Evolutionary conservation across 2,888 invertebrate genomes (phyloP), one percentile per base, ranked within the genome.

Genomic region (Liopterus haemorrhoidalis): DNA sequence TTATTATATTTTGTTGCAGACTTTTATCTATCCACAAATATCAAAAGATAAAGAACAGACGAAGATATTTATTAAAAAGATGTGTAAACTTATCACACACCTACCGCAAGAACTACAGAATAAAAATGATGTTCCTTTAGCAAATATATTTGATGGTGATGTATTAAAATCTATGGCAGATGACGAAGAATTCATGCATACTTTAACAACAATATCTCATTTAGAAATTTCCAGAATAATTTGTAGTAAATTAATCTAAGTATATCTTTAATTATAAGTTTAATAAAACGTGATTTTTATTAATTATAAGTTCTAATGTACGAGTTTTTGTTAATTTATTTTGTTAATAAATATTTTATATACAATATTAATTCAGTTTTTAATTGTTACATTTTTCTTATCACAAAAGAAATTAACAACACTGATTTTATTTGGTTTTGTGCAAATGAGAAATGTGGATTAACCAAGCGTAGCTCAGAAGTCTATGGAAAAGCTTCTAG

Each of bases 171-270:
- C 39, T 21, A 15, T 45, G 16, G 39, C 38, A 45, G 32, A 45
- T 32, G 45, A 45, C 20, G 39, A 45, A 39, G 45, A 45, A 20
- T 45, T 45, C 12, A 15, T 45, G 3, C 33, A 39, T 21, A 22
- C 18, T 24, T 22, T 45, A 25, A 33, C 33, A 12, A 32, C 39
- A 6, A 39, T 45, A 15, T 45, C 45, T 22, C 32, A 45, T 19
- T 38, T 45, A 15, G 27, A 39, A 20, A 32, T 45, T 25, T 45
- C 32, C 39, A 45, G 39, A 45, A 39, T 45, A 39, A 45, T 45
- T 24, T 45, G 45, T 16, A 39, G 25, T 25, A 45, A 45, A 39
- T 39, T 45, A 39, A 39, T 33, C 33, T 45, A 44, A 37, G n/a
- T 28, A 9, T 33, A 36, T n/a, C n/a, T n/a, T n/a, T n/a, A n/a